Base-by-base conservation (phyloP, 2,888 invertebrate species). In the Polylopha cassiicola region DNA sequence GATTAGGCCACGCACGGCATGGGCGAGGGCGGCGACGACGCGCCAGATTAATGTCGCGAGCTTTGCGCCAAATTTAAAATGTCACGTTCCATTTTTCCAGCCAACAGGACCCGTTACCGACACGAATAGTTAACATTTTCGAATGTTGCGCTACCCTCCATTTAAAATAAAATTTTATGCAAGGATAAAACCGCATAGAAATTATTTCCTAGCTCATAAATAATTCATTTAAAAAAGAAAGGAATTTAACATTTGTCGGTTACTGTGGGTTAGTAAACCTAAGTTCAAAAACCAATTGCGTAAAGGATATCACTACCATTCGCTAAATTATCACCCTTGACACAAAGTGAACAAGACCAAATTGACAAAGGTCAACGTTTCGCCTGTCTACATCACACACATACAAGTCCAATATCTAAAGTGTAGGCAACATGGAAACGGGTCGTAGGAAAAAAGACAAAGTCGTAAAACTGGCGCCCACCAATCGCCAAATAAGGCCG, bases 381-480 rank as follows among this genome's bases (percentile, higher is more conserved):
- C 52, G 58, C 61, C 55, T 61, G 61, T 61, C 59, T 65, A 64
- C 53, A 61, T 53, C 61, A 67, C 60, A 71, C 66, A 66, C 58
- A 64, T 55, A 61, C 61, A 64, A 53, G 62, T 60, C 63, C 70
- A 66, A 70, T 68, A 75, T 68, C 67, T 67, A 61, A 73, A 75
- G 59, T 69, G 65, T 65, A 72, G 65, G 67, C 62, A 67, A 73
- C 71, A 75, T 78, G 62, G 72, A 74, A 76, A 80, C 76, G 59
- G 68, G 64, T 73, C 73, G 67, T 70, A 72, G 73, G 73, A 79
- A 81, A 77, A 82, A 81, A 78, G 75, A 74, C 79, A 67, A 78
- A 78, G 85, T 78, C 80, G 69, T 85, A 84, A 85, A 84, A 78
- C 71, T 77, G 82, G 85, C 82, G 84, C 82, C 84, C 82, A 82